Evolutionary conservation across 2,113 vertebrate species (phyloP), one percentile per base, ranked within the genome.

Genomic region (Puffinus mauretanicus): DNA sequence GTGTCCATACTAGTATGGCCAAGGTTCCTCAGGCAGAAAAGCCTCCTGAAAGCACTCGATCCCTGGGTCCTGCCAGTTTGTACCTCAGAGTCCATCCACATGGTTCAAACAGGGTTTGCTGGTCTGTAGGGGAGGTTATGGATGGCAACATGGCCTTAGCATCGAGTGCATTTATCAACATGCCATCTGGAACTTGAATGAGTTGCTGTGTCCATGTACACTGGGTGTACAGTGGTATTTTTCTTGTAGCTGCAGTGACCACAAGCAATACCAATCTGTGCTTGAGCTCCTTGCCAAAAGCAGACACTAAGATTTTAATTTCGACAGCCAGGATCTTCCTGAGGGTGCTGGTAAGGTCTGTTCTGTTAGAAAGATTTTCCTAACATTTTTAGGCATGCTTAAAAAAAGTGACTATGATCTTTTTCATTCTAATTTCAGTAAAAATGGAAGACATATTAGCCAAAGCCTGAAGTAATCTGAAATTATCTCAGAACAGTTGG

Each of bases 401-500:
- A 7, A 24, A 93, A 89, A 92, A 94, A 90, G 54, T 73, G 57
- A 83, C 67, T 80, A 27, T 86, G 60, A 79, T 96, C 62, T 82
- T 90, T 87, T 87, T 76, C 71, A 94, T 82, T 90, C 87, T 88
- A 90, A 95, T 94, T 95, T 80, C 93, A 92, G 87, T 85, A 51
- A 89, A 97, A 94, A 90, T 94, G 91, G 84, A 86, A 80, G 89
- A 93, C 46, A 13, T 72, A 92, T 80, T 97, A 95, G 66, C 91
- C 70, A 84, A 95, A 96, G 81, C 58, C 73, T 90, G 78, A 93
- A 96, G 87, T 96, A 96, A 95, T 94, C 76, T 96, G 92, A 94
- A 97, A 91, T 93, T 88, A 94, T 93, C 91, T 96, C 82, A 92
- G 96, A 94, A 93, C 88, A 78, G 83, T 94, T 91, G 60, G 84